These are phyloP conservation scores for Drosophila punjabiensis DNA, from an alignment of 1,140 invertebrate species.

Conservation along the genomic window DNA sequence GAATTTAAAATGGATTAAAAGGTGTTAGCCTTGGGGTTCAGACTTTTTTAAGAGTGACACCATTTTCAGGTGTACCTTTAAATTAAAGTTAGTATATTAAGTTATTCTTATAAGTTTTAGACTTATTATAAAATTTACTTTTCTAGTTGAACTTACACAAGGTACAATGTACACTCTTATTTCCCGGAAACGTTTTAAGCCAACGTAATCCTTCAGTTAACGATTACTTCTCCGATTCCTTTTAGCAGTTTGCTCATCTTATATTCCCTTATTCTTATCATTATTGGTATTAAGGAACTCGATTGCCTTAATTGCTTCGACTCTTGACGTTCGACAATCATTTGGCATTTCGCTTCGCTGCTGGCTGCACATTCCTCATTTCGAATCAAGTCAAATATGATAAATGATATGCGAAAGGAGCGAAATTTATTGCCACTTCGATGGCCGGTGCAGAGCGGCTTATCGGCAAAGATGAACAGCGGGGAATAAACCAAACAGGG, in stretches of 20 bases:
- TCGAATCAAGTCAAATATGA: conserved; percentile 41
- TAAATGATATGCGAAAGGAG: conserved; percentile 53
- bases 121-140: neutral
- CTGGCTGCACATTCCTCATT: conserved; percentile 37
- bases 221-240: neutral
- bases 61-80: neutral
- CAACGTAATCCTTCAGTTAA: neutral
- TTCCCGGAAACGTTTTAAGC: neutral
- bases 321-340: conserved; percentile 40
- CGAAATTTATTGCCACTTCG: conserved; percentile 42
- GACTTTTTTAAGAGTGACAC: neutral
- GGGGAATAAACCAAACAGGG: conserved; percentile 6
- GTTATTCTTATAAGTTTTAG: neutral
- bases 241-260: neutral
- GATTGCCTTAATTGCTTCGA: conserved; percentile 37
- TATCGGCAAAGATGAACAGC: conserved; percentile 33
- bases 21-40: neutral
- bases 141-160: neutral
- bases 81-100: neutral
- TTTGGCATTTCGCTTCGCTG: conserved; percentile 39
- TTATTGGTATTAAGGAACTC: neutral
- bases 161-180: neutral
- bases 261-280: neutral
- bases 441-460: conserved; percentile 28
- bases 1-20: conserved; percentile 39